Evolutionary conservation across 2,797 vertebrate genomes (phyloP).

Genomic region (Phrynocephalus forsythii): DNA sequence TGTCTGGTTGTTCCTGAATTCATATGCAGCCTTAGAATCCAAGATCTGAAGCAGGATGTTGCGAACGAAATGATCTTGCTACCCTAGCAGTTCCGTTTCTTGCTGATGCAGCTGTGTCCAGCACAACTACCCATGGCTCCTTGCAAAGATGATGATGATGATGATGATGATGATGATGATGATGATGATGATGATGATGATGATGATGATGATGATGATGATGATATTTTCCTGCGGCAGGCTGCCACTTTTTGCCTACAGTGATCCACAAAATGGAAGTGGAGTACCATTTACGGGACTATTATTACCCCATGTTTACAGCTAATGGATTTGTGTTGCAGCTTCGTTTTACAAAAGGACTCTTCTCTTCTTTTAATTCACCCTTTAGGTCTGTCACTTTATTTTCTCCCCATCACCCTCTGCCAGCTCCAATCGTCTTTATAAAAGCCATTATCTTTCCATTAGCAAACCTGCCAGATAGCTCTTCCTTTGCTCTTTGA

Average conservation of each 20-base stretch:
- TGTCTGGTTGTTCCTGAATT: background rate
- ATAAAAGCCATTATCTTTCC: conserved; percentile 74
- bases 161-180: too few relatives aligned
- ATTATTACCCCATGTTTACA: conserved; percentile 64
- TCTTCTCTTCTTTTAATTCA: conserved; percentile 69
- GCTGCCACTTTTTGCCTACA: conserved; percentile 67
- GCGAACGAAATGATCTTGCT: conserved; percentile 58
- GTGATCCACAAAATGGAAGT: conserved; percentile 46
- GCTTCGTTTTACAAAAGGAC: conserved; percentile 63
- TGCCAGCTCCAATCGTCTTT: conserved; percentile 55
- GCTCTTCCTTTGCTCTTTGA: conserved; percentile 72
- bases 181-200: too few relatives aligned
- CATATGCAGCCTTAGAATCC: conserved; percentile 40
- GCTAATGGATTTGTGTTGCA: conserved; percentile 64
- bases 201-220: conserved; percentile 25
- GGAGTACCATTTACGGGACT: conserved; percentile 66
- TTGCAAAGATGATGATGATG: conserved; percentile 38
- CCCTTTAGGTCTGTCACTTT: conserved; percentile 64
- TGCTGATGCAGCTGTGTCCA: conserved; percentile 51
- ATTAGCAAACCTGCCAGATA: conserved; percentile 70
- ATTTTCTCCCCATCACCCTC: conserved; percentile 55
- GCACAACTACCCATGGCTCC: conserved; percentile 55
- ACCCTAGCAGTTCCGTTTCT: conserved; percentile 55
- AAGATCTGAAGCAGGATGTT: conserved; percentile 46
- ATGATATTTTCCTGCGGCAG: conserved; percentile 60